Base-by-base conservation (phyloP, 92 coral and sea anemone genomes). In the Heteractis magnifica region DNA sequence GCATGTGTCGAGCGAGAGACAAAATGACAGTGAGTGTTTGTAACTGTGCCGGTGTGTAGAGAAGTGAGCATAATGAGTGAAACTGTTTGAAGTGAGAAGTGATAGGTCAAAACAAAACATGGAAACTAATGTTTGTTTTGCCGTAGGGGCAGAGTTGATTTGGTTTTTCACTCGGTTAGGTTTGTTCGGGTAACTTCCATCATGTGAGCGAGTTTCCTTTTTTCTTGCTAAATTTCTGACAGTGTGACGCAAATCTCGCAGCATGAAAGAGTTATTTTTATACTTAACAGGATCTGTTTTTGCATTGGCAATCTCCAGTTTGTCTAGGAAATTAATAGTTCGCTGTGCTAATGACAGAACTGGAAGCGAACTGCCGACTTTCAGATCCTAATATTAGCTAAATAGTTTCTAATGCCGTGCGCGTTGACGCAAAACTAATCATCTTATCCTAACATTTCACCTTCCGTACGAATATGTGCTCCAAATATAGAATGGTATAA, bases 281-380 rank as follows among this genome's bases (percentile, higher is more conserved):
- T 10, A 68, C 8, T 23, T 13, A 7, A 68, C 26, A 26, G 15
- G 73, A 68, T 68, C 12, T 0, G 70, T 5, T 18, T 13, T 4
- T 23, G 73, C 8, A 68, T 68, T 68, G 73, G 48, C 73, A 68
- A 68, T 68, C 73, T 68, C 73, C 15, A 20, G 73, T 68, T 68
- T 21, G 73, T 15, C 44, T 26, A 20, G 23, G 18, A 68, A n/a
- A 21, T n/a, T 21, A 10, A 10, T 6, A 53, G 58, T 26, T 21
- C 23, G 4, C 73, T 68, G 48, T 20, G 6, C 73, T 68, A 68
- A 68, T 68, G 14, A 68, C 49, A 1, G 73, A 20, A 68, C 6
- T 14, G 2, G 9, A 53, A 53, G 58, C 58, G 8, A 68, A 5
- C 73, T 7, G 73, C 10, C 44, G 4, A 12, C 73, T 3, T 4